A percentile compares a stretch with the other conserved stretches of the same genome.
phyloP scores from a whole-genome alignment of 2,113 vertebrate genomes.

The Protobothrops mucrosquamatus region DNA sequence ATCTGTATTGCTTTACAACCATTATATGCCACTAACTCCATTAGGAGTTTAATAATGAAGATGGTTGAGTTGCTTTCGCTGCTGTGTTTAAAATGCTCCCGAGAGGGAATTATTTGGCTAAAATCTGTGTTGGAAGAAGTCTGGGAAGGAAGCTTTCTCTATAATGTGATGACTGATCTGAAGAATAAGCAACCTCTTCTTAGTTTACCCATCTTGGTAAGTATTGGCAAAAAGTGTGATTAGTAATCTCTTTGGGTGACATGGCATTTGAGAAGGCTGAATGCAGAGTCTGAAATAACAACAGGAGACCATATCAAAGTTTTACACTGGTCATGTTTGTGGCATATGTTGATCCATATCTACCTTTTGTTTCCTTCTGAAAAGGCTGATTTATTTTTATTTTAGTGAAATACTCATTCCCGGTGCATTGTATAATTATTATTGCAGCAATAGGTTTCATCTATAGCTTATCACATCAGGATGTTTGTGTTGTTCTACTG shows the following conservation, averaged over 20 bases:
- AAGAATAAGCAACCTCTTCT: neutral
- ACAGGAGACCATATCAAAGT: neutral
- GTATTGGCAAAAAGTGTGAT: neutral
- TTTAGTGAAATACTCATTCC: neutral
- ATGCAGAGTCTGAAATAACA: neutral
- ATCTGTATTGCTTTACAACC: neutral
- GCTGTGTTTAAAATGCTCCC: neutral
- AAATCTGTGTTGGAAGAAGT: neutral
- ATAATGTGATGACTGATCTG: neutral
- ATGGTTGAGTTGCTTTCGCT: neutral
- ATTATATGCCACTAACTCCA: neutral
- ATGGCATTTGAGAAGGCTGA: neutral
- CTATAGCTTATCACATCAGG: neutral
- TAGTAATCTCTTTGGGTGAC: neutral
- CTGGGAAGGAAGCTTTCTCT: neutral
- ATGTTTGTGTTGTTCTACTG: constrained; percentile 26
- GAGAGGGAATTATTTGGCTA: neutral
- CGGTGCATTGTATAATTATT: neutral
- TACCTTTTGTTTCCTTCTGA: neutral
- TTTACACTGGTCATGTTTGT: neutral
- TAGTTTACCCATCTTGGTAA: neutral
- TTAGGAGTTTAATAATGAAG: neutral
- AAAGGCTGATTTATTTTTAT: neutral
- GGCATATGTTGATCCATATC: neutral
- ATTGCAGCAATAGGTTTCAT: neutral